Conservation (phyloP, 2,797 vertebrate genomes). For the Periparus ater region DNA sequence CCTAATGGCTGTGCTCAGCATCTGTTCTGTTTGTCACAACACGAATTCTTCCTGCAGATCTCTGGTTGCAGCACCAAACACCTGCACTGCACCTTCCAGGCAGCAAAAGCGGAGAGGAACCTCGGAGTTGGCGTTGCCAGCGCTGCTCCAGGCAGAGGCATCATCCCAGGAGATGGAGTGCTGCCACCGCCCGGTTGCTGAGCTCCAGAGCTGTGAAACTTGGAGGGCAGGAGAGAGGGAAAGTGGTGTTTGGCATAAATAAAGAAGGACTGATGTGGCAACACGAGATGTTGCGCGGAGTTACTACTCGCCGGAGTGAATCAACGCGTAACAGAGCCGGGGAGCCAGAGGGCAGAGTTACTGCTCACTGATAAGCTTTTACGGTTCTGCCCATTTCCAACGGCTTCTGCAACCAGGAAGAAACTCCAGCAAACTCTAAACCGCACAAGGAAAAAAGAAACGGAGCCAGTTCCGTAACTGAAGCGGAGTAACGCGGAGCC, state of each 20-base stretch:
- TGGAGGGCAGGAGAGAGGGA: not conserved
- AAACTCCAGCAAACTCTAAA: not conserved
- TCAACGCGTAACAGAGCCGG: not conserved
- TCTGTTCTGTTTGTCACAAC: not conserved
- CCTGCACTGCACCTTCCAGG: not conserved
- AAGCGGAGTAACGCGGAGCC: not conserved
- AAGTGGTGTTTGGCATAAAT: not conserved
- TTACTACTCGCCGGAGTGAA: not conserved
- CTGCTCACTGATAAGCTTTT: not conserved
- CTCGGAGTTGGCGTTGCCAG: not conserved
- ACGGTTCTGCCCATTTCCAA: not conserved
- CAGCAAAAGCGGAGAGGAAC: not conserved
- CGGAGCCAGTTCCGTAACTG: not conserved
- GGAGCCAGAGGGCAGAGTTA: not conserved
- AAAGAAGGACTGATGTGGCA: not conserved
- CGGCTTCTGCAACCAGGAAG: not conserved
- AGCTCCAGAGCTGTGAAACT: not conserved
- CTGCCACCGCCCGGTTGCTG: conserved; percentile 14
- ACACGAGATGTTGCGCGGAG: rapidly evolving
- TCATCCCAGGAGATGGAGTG: not conserved
- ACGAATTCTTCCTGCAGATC: not conserved
- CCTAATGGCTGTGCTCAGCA: rapidly evolving
- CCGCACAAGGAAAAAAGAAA: not conserved
- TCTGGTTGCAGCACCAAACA: not conserved
- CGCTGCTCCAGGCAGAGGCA: rapidly evolving